Percentiles rank a stretch among this genome's conserved stretches.
phyloP scores from a whole-genome alignment of 35 echinoderm and acorn worm genomes.

The Apostichopus californicus region DNA sequence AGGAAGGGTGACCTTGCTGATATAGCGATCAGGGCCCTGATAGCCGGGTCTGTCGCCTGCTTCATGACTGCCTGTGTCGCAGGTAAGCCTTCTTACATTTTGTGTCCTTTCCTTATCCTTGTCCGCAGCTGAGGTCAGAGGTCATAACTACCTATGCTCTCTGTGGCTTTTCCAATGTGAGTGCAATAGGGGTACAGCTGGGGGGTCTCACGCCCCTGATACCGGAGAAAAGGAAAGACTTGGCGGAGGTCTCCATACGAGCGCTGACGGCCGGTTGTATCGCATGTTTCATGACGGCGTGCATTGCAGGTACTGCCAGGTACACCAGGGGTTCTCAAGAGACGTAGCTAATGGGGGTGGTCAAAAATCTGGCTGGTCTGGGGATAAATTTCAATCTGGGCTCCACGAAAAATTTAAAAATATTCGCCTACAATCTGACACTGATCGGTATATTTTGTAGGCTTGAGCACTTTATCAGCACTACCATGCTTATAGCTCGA shows the following conservation, averaged over 20 bases:
- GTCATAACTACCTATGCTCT: slow-evolving; percentile 85
- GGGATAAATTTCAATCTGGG: too few relatives aligned
- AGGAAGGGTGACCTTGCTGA: slow-evolving; percentile 73
- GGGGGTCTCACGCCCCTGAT: slow-evolving; percentile 68
- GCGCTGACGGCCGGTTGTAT: slow-evolving; percentile 71
- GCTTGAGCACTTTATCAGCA: too few relatives aligned
- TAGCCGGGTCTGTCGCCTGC: slow-evolving; percentile 82
- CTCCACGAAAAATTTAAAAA: too few relatives aligned
- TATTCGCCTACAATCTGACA: too few relatives aligned
- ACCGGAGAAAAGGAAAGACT: slow-evolving; percentile 60
- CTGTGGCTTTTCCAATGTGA: slow-evolving; percentile 86
- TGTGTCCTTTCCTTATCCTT: too few relatives aligned
- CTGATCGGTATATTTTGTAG: too few relatives aligned
- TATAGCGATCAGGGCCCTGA: slow-evolving; percentile 75
- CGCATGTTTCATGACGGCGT: slow-evolving; percentile 84
- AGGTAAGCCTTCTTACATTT: slow-evolving; percentile 60
- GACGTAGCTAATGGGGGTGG: too few relatives aligned
- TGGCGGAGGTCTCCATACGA: slow-evolving; percentile 62
- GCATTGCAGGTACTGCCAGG: slow-evolving; percentile 72
- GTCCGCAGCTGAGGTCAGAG: slow-evolving; percentile 66
- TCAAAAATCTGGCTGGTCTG: too few relatives aligned
- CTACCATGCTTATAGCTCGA: too few relatives aligned
- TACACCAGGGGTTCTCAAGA: too few relatives aligned
- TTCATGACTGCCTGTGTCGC: slow-evolving; percentile 95
- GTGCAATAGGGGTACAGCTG: slow-evolving; percentile 71